These are phyloP conservation scores for Tetanocera ferruginea DNA, from an alignment of 2,888 invertebrate species.

Conservation along the genomic window DNA sequence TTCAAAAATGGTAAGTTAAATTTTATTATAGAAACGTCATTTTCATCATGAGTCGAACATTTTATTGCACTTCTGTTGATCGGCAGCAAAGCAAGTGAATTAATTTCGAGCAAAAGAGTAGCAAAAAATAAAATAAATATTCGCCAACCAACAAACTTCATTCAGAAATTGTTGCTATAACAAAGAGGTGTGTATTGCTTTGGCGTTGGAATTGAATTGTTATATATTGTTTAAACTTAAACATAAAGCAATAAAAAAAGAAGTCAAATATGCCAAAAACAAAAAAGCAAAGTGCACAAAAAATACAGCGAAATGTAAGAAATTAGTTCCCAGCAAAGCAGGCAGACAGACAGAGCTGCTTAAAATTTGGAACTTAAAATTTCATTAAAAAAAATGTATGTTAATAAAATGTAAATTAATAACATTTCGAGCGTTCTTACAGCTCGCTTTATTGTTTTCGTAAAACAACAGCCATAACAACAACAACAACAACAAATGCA, in stretches of 20 bases:
- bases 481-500: slow-evolving; percentile 14
- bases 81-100: not conserved
- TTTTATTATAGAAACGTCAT: slow-evolving; percentile 32
- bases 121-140: not conserved
- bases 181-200: too few relatives aligned
- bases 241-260: too few relatives aligned
- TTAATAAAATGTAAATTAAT: slow-evolving; percentile 33
- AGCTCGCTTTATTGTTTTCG: slow-evolving; percentile 23
- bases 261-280: too few relatives aligned
- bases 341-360: too few relatives aligned
- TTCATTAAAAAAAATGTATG: too few relatives aligned
- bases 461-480: slow-evolving; percentile 15
- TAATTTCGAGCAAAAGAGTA: not conserved
- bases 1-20: not conserved
- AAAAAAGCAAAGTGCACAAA: too few relatives aligned
- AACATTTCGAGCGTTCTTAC: slow-evolving; percentile 20
- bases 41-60: slow-evolving; percentile 23
- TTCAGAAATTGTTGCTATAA: not conserved
- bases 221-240: too few relatives aligned
- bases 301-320: too few relatives aligned
- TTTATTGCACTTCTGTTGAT: slow-evolving; percentile 2
- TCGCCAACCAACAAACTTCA: not conserved
- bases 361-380: too few relatives aligned
- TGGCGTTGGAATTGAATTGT: too few relatives aligned
- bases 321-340: too few relatives aligned